Conservation (phyloP, 2,888 invertebrate species). For the Eurytoma adleriae region DNA sequence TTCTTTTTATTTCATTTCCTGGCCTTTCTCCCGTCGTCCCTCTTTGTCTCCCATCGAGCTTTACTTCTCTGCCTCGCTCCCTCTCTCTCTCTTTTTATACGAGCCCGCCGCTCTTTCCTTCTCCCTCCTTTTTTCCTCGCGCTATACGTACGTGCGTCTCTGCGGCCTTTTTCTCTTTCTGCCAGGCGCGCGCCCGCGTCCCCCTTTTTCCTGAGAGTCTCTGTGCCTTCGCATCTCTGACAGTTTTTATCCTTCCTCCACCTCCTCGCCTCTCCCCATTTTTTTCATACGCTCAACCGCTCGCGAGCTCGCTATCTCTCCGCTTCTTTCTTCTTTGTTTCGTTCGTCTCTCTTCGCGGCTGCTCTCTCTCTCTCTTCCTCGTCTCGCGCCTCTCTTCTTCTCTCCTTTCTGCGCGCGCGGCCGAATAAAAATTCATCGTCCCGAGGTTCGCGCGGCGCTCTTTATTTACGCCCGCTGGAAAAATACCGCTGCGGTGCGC, state of each 20-base stretch:
- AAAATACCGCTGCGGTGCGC: constrained; percentile 17
- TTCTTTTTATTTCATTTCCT: constrained; percentile 59
- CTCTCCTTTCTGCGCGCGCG: neutral
- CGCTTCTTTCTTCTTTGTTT: constrained; percentile 40
- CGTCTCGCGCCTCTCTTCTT: constrained; percentile 29
- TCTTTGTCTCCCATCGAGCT: constrained; percentile 53
- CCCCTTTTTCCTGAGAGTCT: constrained; percentile 50
- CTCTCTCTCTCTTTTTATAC: constrained; percentile 22
- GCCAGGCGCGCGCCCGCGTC: constrained; percentile 16
- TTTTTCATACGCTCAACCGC: constrained; percentile 6
- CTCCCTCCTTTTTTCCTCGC: constrained; percentile 40
- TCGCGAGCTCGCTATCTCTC: constrained; percentile 17
- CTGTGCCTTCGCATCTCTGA: constrained; percentile 51
- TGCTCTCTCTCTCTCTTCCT: constrained; percentile 43
- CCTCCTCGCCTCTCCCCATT: constrained; percentile 18
- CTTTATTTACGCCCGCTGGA: constrained; percentile 39
- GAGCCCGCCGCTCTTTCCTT: constrained; percentile 16
- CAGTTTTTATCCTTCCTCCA: constrained; percentile 56
- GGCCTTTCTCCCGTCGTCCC: constrained; percentile 52
- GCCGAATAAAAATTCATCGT: constrained; percentile 46
- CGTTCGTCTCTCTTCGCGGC: neutral
- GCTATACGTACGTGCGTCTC: constrained; percentile 24
- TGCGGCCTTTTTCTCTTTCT: constrained; percentile 45
- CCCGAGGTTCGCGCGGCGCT: constrained; percentile 14
- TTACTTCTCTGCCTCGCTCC: constrained; percentile 44